phyloP scores from a whole-genome alignment of 2,113 vertebrate species.

The Platysteira castanea region DNA sequence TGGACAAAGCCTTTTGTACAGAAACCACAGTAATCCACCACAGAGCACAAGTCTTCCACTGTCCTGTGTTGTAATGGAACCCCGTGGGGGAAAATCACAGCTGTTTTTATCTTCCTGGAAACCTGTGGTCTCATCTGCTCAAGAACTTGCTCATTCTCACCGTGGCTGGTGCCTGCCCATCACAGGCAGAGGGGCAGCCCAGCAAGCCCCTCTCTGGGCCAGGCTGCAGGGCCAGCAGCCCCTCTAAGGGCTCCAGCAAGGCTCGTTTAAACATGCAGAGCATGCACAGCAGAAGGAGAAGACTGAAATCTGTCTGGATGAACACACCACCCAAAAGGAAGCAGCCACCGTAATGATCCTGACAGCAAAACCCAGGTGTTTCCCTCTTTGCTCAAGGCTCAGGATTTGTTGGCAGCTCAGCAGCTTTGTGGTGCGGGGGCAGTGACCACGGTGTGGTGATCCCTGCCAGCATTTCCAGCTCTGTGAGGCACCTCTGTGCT shows the following conservation, averaged over 20 bases:
- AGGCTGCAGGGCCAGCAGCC: not conserved
- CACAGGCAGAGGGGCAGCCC: not conserved
- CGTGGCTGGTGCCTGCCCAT: not conserved
- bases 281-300: not conserved
- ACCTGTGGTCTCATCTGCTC: not conserved
- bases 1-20: not conserved
- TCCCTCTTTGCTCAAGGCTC: not conserved
- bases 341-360: not conserved
- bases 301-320: not conserved
- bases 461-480: not conserved
- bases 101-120: not conserved
- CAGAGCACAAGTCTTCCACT: not conserved
- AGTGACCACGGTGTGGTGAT: fast-evolving
- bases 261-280: not conserved
- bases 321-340: not conserved
- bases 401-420: not conserved
- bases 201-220: not conserved
- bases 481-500: not conserved
- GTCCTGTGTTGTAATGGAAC: not conserved
- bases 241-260: not conserved
- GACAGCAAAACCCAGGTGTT: not conserved
- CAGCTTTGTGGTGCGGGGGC: not conserved
- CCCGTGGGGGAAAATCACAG: not conserved
- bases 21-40: not conserved
- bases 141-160: not conserved